Conservation (phyloP, 1,140 invertebrate species). For the Adelges cooleyi region DNA sequence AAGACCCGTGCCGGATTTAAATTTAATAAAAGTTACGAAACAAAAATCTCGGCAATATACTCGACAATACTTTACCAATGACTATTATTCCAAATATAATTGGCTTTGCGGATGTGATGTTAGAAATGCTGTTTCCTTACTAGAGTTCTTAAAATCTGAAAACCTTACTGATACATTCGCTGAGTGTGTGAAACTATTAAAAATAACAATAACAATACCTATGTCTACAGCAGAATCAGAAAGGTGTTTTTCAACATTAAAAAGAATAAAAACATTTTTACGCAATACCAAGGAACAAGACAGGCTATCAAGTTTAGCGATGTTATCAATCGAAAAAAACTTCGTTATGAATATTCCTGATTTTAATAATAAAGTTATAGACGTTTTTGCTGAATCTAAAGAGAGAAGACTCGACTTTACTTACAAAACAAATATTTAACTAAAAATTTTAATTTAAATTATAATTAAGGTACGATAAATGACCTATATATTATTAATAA, state of each 20-base stretch:
- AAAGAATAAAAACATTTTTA: slow-evolving; percentile 33
- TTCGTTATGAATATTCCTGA: neutral
- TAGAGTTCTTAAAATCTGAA: neutral
- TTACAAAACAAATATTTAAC: neutral
- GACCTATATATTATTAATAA: too few relatives aligned
- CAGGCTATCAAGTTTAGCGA: slow-evolving; percentile 30
- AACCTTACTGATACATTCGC: slow-evolving; percentile 31
- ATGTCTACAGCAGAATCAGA: slow-evolving; percentile 32
- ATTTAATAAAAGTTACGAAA: slow-evolving; percentile 1
- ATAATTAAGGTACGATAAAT: too few relatives aligned
- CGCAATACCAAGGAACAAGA: slow-evolving; percentile 30
- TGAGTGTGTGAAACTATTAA: slow-evolving; percentile 32
- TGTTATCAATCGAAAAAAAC: slow-evolving; percentile 17
- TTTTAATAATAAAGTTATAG: neutral
- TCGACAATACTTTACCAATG: neutral
- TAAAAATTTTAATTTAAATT: too few relatives aligned
- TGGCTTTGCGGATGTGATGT: neutral
- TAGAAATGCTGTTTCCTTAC: slow-evolving; percentile 2
- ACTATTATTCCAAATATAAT: neutral
- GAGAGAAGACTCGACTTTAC: slow-evolving; percentile 1
- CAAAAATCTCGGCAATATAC: neutral
- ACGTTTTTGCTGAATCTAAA: neutral
- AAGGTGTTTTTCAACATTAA: slow-evolving; percentile 31
- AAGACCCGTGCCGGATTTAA: neutral
- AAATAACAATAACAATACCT: slow-evolving; percentile 32